Evolutionary conservation across 2,113 vertebrate species (phyloP).

Genomic region (Monopterus albus): DNA sequence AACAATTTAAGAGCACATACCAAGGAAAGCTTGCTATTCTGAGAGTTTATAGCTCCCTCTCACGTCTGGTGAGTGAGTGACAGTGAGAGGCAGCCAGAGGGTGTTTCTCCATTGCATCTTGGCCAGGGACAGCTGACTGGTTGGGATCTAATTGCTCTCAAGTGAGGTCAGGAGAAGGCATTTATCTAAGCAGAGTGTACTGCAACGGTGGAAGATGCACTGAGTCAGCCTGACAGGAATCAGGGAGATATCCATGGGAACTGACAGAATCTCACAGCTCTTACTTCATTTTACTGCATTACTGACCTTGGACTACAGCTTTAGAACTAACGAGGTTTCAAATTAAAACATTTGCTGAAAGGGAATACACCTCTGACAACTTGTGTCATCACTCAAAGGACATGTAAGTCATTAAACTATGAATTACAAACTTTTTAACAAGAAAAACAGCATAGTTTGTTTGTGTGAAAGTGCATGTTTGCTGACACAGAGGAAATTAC

Average conservation of each 20-base stretch:
- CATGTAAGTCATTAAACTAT: conserved; percentile 85
- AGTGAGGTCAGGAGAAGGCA: conserved; percentile 98
- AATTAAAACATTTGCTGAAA: conserved; percentile 82
- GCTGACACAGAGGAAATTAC: neutral
- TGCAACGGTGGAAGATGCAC: conserved; percentile 87
- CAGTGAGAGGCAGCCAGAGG: conserved; percentile 80
- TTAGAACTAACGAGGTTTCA: conserved; percentile 71
- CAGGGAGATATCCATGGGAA: conserved; percentile 89
- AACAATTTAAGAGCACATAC: conserved; percentile 59
- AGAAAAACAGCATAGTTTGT: conserved; percentile 1
- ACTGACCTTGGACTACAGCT: conserved; percentile 52
- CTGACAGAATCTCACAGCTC: conserved; percentile 86
- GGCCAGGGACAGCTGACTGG: conserved; percentile 95
- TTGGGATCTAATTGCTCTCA: conserved; percentile 97
- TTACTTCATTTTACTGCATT: conserved; percentile 85
- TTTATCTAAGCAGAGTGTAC: conserved; percentile 92
- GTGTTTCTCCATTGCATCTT: conserved; percentile 85
- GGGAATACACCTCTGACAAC: conserved; percentile 83
- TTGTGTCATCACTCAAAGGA: conserved; percentile 77
- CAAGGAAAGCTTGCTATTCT: conserved; percentile 65
- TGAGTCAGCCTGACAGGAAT: conserved; percentile 83
- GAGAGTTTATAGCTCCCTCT: conserved; percentile 92
- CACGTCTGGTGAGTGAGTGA: conserved; percentile 87
- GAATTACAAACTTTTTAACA: neutral
- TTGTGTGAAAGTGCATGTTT: conserved; percentile 13